Evolutionary conservation across 1,140 invertebrate genomes (phyloP).

Genomic region (Eriosoma lanigerum): DNA sequence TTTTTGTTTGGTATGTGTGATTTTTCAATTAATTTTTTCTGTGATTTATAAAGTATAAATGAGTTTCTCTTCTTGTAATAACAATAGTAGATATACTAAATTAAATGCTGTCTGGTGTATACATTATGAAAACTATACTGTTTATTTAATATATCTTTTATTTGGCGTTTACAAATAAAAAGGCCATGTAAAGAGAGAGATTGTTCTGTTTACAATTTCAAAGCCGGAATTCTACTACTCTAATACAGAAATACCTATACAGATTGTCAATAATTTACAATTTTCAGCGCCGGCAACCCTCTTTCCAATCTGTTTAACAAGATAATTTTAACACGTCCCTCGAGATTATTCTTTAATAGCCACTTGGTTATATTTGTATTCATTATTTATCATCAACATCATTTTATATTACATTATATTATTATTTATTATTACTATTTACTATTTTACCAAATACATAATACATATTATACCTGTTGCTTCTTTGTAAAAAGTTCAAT

Average conservation of each 20-base stretch:
- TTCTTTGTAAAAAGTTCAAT: neutral
- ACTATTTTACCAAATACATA: constrained; percentile 3
- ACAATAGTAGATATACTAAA: no score
- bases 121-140: neutral
- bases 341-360: constrained; percentile 5
- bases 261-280: neutral
- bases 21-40: no score
- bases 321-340: neutral
- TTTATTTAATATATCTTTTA: no score
- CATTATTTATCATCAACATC: neutral
- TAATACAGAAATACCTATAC: no score
- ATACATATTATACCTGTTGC: constrained; percentile 15
- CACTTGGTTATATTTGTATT: neutral
- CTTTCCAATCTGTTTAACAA: neutral
- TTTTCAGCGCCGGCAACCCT: neutral
- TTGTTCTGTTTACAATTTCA: neutral
- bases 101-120: neutral
- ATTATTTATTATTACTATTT: constrained; percentile 6
- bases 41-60: no score
- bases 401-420: no score
- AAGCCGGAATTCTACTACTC: neutral
- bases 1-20: no score
- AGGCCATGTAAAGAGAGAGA: no score
- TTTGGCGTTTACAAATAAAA: neutral
- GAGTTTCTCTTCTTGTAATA: no score